Evolutionary conservation across 1,140 invertebrate genomes (phyloP).

Genomic region (Pachyrhynchus sulphureomaculatus): DNA sequence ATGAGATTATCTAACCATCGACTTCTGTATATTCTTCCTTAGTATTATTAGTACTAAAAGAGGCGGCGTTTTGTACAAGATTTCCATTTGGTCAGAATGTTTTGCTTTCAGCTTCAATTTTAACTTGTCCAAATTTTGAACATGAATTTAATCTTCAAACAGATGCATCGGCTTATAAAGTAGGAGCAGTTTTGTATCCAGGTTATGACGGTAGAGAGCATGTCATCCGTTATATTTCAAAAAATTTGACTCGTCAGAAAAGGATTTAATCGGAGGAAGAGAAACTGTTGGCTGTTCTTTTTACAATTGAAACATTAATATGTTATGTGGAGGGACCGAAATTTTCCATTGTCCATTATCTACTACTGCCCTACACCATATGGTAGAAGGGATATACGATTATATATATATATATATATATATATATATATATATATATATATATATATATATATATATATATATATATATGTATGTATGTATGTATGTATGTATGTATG

Average conservation of each 20-base stretch:
- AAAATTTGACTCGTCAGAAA: no score
- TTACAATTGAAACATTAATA: no score
- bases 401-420: no score
- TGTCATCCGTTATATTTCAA: no score
- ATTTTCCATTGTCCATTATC: slow-evolving; percentile 55
- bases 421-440: no score
- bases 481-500: no score
- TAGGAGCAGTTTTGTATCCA: slow-evolving; percentile 38
- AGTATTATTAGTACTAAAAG: slow-evolving; percentile 34
- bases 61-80: slow-evolving; percentile 41
- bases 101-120: slow-evolving; percentile 16
- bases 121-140: slow-evolving; percentile 36
- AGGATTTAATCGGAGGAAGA: no score
- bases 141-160: slow-evolving; percentile 40
- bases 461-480: no score
- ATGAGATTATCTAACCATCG: slow-evolving; percentile 32
- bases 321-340: slow-evolving; percentile 50
- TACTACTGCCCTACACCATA: no score
- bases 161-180: slow-evolving; percentile 34
- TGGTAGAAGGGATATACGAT: no score
- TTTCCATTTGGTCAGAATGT: slow-evolving; percentile 37
- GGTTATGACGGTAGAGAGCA: slow-evolving; percentile 22
- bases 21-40: slow-evolving; percentile 30
- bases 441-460: no score
- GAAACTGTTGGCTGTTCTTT: no score